Percentiles rank a stretch among this genome's conserved stretches.
Conservation (phyloP, 2,113 vertebrate genomes). For the Rhinichthys klamathensis region DNA sequence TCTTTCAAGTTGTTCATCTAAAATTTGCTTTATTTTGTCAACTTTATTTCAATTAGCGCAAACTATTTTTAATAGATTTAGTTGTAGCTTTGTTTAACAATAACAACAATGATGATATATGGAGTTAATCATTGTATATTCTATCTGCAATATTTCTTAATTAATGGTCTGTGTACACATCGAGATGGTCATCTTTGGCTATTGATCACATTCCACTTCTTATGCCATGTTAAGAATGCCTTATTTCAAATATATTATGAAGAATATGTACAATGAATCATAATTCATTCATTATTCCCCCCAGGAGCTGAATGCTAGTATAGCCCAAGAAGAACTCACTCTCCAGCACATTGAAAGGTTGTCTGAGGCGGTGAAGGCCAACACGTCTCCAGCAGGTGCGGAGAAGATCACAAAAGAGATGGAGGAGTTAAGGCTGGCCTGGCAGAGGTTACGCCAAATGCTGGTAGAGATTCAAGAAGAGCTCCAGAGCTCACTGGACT, state of each 20-base stretch:
- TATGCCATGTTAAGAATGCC: background rate
- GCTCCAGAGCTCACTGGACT: conserved; percentile 72
- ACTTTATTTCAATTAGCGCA: background rate
- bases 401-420: conserved; percentile 79
- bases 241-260: background rate
- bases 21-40: background rate
- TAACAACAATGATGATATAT: background rate
- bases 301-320: conserved; percentile 76
- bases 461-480: conserved; percentile 73
- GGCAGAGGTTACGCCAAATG: conserved; percentile 79
- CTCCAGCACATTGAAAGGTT: conserved; percentile 78
- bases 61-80: background rate
- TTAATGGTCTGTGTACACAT: background rate
- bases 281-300: background rate
- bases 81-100: background rate
- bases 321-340: conserved; percentile 78
- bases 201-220: background rate
- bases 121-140: background rate
- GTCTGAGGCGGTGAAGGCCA: conserved; percentile 73
- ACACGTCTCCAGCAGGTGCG: conserved; percentile 86
- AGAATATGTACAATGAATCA: background rate
- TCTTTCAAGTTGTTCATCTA: background rate
- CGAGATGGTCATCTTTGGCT: background rate
- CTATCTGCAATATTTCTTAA: background rate
- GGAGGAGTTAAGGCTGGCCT: conserved; percentile 78